Percentiles rank a stretch among this genome's conserved stretches.
phyloP scores from a whole-genome alignment of 2,797 vertebrate genomes.

The Ctenopoma kingsleyae region DNA sequence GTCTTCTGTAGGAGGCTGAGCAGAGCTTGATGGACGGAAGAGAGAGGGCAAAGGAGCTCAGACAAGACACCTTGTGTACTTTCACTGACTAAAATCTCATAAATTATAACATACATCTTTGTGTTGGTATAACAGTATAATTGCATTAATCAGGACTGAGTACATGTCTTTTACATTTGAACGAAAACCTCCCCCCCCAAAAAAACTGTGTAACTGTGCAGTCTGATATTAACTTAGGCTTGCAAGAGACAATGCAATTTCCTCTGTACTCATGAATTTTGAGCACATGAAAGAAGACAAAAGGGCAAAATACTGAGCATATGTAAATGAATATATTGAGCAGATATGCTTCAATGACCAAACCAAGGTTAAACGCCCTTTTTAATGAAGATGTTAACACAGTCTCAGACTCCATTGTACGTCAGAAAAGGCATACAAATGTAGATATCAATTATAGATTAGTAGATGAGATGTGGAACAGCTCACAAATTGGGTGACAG shows the following conservation, averaged over 20 bases:
- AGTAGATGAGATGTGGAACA: slow-evolving; percentile 52
- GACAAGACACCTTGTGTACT: slow-evolving; percentile 20
- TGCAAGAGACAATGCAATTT: slow-evolving; percentile 33
- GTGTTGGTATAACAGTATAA: slow-evolving; percentile 36
- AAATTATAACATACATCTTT: slow-evolving; percentile 22
- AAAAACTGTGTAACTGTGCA: slow-evolving; percentile 51
- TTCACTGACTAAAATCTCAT: slow-evolving; percentile 34
- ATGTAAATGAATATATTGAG: slow-evolving; percentile 44
- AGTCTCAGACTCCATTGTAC: slow-evolving; percentile 34
- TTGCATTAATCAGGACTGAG: slow-evolving; percentile 46
- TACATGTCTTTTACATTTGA: slow-evolving; percentile 13
- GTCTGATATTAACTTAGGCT: slow-evolving; percentile 26
- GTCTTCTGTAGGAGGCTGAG: slow-evolving; percentile 44
- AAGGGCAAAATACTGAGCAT: slow-evolving; percentile 36
- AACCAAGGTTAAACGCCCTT: slow-evolving; percentile 46
- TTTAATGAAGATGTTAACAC: slow-evolving; percentile 59
- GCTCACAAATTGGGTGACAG: slow-evolving; percentile 52
- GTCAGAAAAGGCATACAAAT: slow-evolving; percentile 71
- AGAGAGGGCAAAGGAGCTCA: slow-evolving; percentile 40
- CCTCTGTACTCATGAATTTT: slow-evolving; percentile 55
- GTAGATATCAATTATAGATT: slow-evolving; percentile 72
- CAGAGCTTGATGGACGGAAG: slow-evolving; percentile 46
- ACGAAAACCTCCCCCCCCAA: not conserved
- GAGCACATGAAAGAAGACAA: slow-evolving; percentile 36
- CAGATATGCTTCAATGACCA: slow-evolving; percentile 29